Base-by-base conservation (phyloP, 2,113 vertebrate genomes). In the Crotalus viridis region DNA sequence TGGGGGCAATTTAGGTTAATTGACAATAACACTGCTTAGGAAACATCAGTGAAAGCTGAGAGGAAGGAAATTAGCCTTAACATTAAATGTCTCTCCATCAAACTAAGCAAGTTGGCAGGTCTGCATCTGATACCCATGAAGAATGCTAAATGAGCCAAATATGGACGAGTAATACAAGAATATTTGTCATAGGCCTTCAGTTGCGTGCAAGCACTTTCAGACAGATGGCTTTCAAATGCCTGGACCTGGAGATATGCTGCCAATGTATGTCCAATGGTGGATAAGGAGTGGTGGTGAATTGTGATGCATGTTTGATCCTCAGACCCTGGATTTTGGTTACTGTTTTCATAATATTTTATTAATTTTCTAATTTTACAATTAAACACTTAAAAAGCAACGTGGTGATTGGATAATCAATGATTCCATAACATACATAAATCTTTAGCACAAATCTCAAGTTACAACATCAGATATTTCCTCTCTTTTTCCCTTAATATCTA, bases 1-100 rank as follows among this genome's bases (percentile, higher is more conserved):
- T 61, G n/a, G 81, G 81, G 89, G 48, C 89, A 90, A 93, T 93
- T 93, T 90, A 87, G 89, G 48, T 90, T 93, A 93, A 93, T 87
- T 86, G 92, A 57, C 81, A 90, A 93, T 90, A 93, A 93, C 89
- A 90, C 59, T 87, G 89, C 56, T 93, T 90, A 64, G 74, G 92
- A 93, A 93, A 39, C 89, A 93, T 87, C 54, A 85, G 55, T 90
- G 92, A 86, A 93, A 64, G 92, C 92, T 64, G 74, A 90, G 90
- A 89, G 55, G 81, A 89, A 90, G 55, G 74, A 86, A 33, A 93
- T 93, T 90, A 88, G 91, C 91, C 51, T 92, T 74, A 52, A 43
- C 89, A 90, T 90, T 55, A 64, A 51, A n/a, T 61, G 19, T 26
- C 28, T 92, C 43, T 85, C 39, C 74, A 59, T 56, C 88, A 87